These are phyloP conservation scores for Apotomis betuletana DNA, from an alignment of 2,888 invertebrate species.

Conservation along the genomic window DNA sequence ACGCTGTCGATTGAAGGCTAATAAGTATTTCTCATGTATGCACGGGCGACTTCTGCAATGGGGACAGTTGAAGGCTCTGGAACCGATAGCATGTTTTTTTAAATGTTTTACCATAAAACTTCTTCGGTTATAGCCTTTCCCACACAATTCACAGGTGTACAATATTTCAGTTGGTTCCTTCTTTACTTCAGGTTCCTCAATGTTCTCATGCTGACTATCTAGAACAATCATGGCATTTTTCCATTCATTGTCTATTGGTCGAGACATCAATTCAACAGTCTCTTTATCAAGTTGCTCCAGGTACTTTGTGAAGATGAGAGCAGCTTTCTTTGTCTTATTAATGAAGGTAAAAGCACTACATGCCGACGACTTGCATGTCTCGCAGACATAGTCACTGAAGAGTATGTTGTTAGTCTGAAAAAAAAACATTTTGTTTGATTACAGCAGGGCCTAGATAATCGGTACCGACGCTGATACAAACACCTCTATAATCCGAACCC, in stretches of 20 bases:
- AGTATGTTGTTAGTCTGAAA: conserved; percentile 24
- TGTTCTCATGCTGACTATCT: conserved; percentile 6
- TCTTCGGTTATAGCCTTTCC: conserved; percentile 3
- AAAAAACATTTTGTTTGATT: background rate
- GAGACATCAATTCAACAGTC: background rate
- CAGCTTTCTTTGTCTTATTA: conserved; percentile 4
- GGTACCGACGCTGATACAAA: no score
- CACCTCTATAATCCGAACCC: no score
- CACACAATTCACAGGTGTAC: conserved; percentile 26
- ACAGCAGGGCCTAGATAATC: no score
- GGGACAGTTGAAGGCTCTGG: conserved; percentile 1
- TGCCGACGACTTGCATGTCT: conserved; percentile 15
- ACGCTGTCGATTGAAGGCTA: background rate
- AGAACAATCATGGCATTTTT: conserved; percentile 21
- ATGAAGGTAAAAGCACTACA: conserved; percentile 21
- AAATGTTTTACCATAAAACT: conserved; percentile 21
- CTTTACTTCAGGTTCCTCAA: background rate
- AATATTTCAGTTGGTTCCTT: background rate
- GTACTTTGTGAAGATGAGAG: background rate
- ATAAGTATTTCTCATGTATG: conserved; percentile 23
- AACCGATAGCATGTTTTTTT: conserved; percentile 1
- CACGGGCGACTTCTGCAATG: conserved; percentile 21
- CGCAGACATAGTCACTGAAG: conserved; percentile 26
- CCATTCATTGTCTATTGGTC: conserved; percentile 2
- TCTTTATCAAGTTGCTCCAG: conserved; percentile 18